Evolutionary conservation across 2,797 vertebrate genomes (phyloP), one percentile per base, ranked within the genome.

Genomic region (Enteromius trimaculatus): DNA sequence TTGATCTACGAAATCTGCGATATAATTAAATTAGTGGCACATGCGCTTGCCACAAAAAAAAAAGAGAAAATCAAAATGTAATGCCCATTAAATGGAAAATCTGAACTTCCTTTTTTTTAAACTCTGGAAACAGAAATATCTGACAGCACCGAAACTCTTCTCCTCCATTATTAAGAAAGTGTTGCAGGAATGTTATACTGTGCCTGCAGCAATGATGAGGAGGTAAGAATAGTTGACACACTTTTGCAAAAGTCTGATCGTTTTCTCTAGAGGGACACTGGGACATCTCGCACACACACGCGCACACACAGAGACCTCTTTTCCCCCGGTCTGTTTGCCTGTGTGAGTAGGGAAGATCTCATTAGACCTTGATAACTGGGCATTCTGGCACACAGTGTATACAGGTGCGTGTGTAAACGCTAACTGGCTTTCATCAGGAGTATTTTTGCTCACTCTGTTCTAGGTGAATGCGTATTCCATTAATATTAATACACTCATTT

Each of bases 401-500:
- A 82, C 80, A 82, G 64, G 47, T 65, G 66, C 51, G 23, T 58
- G 53, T 83, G 44, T 66, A 65, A 58, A 17, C 58, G 79, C 75
- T 83, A 70, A 79, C 84, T 86, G 75, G 44, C 66, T 70, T 86
- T 76, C 71, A 83, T 72, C 85, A 70, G 78, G 55, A 66, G 53
- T 68, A 77, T 84, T 86, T 82, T 81, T 79, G 68, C 85, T 85
- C 84, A 76, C 69, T 85, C 84, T 64, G 42, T 85, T 86, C 79
- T 84, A 86, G 86, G 80, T 86, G 80, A 88, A 82, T 84, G 84
- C 70, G 10, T 79, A 72, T 79, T 53, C 66, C 58, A 87, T 87
- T 85, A 88, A 86, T 86, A 89, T 89, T 84, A 87, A 90, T 86
- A 77, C 16, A 31, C 77, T 84, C 80, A 84, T 87, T 80, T 75